Conservation (phyloP, 2,113 vertebrate genomes). For the Lipophrys pholis region DNA sequence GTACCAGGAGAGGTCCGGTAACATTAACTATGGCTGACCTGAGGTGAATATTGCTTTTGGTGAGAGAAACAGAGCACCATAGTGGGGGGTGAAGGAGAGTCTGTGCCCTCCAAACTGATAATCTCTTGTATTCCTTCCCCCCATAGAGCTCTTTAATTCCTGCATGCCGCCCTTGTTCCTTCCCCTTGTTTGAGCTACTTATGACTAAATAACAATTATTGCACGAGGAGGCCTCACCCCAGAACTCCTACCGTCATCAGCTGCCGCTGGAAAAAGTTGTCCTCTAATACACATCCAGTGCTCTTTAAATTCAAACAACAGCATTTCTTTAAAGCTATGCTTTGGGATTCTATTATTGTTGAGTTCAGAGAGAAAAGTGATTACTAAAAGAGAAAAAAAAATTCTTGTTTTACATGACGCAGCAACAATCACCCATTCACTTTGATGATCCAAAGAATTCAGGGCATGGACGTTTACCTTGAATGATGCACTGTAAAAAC, state of each 20-base stretch:
- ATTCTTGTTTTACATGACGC: slow-evolving; percentile 16
- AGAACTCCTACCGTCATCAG: slow-evolving; percentile 25
- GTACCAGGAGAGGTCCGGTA: slow-evolving; percentile 61
- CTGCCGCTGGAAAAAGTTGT: slow-evolving; percentile 52
- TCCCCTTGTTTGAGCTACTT: slow-evolving; percentile 76
- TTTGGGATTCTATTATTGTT: slow-evolving; percentile 48
- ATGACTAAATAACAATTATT: slow-evolving; percentile 81
- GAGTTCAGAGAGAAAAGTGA: slow-evolving; percentile 46
- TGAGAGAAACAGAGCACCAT: slow-evolving; percentile 35
- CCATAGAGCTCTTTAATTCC: slow-evolving; percentile 75
- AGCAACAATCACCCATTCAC: slow-evolving; percentile 8
- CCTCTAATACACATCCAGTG: slow-evolving; percentile 69
- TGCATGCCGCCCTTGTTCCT: slow-evolving; percentile 34
- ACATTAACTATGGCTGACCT: slow-evolving; percentile 84
- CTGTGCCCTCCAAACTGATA: slow-evolving; percentile 66
- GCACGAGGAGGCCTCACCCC: slow-evolving; percentile 44
- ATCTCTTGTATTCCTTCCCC: slow-evolving; percentile 80
- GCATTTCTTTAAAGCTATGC: slow-evolving; percentile 67
- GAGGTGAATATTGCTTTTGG: slow-evolving; percentile 76
- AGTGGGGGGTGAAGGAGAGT: slow-evolving; percentile 37
- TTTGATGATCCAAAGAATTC: slow-evolving; percentile 36
- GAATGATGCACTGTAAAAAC: slow-evolving; percentile 49
- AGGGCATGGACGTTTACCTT: slow-evolving; percentile 27
- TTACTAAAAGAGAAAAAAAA: slow-evolving; percentile 21
- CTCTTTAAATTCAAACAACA: slow-evolving; percentile 57